Evolutionary conservation across 1,140 invertebrate genomes (phyloP), one percentile per base, ranked within the genome.

Genomic region (Cotesia chilonis): DNA sequence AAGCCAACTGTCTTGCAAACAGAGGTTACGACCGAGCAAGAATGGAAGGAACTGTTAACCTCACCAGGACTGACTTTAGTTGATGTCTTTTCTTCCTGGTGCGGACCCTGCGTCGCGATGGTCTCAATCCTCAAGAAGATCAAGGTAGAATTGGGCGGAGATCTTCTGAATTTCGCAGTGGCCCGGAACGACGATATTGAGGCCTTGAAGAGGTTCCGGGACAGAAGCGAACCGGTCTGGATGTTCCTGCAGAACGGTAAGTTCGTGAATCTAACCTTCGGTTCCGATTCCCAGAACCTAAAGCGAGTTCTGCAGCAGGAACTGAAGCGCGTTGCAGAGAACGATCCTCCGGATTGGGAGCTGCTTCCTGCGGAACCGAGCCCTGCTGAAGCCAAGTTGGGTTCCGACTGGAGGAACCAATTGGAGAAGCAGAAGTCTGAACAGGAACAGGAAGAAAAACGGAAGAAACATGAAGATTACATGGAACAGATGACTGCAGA

Each of bases 61-160:
- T 90, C 90, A 73, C 90, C 94, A 73, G 95, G 95, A 41, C 83
- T 97, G 4, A 63, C 86, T 92, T 92, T 97, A 54, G 88, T 95
- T 10, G 95, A 97, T 82, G 90, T 96, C 12, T 97, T 94, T 83
- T 93, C 95, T 4, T 93, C 94, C 71, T 97, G 95, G 95, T 93
- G 93, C 80, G 95, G 95, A 0, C 95, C 95, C 0, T 96, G 95
- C 80, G 80, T 90, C 38, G 94, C 92, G 37, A 94, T 97, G 93
- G 87, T 93, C 9, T 92, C 91, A 63, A 94, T 92, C 78, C 87
- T 97, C 74, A 93, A 93, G 72, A 94, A 94, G 83, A 89, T 97
- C 72, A 96, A 96, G 83, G 89, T 96, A 74, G 95, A 96, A 84
- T 76, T 94, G 0, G 94, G 93, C 1, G 93, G 93, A 61, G 92